Conservation (phyloP, 2,113 vertebrate genomes). For the Alethe diademata region DNA sequence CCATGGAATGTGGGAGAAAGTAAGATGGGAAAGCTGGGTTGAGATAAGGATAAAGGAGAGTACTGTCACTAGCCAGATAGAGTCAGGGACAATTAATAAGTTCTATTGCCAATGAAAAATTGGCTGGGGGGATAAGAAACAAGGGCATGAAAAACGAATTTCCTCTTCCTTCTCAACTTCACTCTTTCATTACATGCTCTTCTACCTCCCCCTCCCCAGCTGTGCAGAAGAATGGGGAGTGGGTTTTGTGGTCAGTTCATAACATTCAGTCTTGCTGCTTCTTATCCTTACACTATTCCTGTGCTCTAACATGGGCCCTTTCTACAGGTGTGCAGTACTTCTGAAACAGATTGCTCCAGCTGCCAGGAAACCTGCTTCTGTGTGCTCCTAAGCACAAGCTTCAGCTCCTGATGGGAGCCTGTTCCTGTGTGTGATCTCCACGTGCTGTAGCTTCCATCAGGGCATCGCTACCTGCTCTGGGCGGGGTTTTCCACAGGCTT, state of each 20-base stretch:
- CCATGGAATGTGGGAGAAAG: not conserved
- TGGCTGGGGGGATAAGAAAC: not conserved
- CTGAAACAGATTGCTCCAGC: not conserved
- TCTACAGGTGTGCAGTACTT: not conserved
- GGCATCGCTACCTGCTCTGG: accelerated
- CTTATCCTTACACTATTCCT: not conserved
- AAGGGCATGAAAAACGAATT: not conserved
- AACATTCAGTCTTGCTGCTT: not conserved
- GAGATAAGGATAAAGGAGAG: not conserved
- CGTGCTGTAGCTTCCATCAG: not conserved
- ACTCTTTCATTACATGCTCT: not conserved
- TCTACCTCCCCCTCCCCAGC: not conserved
- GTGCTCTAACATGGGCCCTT: not conserved
- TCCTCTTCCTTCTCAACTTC: not conserved
- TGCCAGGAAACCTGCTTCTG: not conserved
- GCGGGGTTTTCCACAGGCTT: not conserved
- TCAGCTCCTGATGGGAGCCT: not conserved
- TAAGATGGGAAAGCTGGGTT: not conserved
- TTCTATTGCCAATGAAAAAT: not conserved
- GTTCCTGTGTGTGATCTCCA: not conserved
- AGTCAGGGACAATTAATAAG: not conserved
- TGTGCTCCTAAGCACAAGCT: not conserved
- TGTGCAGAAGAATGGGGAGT: not conserved
- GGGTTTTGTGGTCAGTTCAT: not conserved
- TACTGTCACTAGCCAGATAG: not conserved